These are phyloP conservation scores for Oegoconia quadripuncta DNA, from an alignment of 2,888 invertebrate genomes.

Conservation along the genomic window DNA sequence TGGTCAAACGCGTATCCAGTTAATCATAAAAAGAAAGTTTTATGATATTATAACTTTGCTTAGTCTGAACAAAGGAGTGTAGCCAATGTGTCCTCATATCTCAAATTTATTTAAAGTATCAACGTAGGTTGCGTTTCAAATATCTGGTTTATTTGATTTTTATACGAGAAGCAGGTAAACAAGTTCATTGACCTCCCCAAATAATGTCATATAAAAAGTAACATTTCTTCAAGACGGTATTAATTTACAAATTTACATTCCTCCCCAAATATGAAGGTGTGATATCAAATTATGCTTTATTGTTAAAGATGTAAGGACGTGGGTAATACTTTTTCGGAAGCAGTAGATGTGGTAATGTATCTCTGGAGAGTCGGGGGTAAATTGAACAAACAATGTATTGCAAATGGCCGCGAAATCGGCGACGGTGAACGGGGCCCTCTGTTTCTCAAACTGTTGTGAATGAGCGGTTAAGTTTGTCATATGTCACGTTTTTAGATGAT, in stretches of 20 bases:
- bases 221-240: slow-evolving; percentile 40
- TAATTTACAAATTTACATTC: slow-evolving; percentile 27
- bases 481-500: too few relatives aligned
- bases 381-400: slow-evolving; percentile 75
- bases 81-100: too few relatives aligned
- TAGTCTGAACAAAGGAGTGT: too few relatives aligned
- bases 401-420: slow-evolving; percentile 57
- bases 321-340: slow-evolving; percentile 17
- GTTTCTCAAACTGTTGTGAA: slow-evolving; percentile 37
- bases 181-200: slow-evolving; percentile 23
- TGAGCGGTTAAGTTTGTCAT: slow-evolving; percentile 9
- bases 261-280: slow-evolving; percentile 12
- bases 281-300: slow-evolving; percentile 28
- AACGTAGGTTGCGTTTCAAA: too few relatives aligned
- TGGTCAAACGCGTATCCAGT: too few relatives aligned
- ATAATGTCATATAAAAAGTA: slow-evolving; percentile 16
- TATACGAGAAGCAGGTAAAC: slow-evolving; percentile 1
- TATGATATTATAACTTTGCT: too few relatives aligned
- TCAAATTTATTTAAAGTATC: too few relatives aligned
- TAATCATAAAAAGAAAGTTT: too few relatives aligned
- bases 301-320: slow-evolving; percentile 20
- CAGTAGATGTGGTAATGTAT: slow-evolving; percentile 35
- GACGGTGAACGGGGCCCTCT: slow-evolving; percentile 29
- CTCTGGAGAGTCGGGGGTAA: slow-evolving; percentile 51
- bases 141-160: too few relatives aligned